These are phyloP conservation scores for Pectinophora gossypiella DNA, from an alignment of 1,140 invertebrate species.

Conservation along the genomic window DNA sequence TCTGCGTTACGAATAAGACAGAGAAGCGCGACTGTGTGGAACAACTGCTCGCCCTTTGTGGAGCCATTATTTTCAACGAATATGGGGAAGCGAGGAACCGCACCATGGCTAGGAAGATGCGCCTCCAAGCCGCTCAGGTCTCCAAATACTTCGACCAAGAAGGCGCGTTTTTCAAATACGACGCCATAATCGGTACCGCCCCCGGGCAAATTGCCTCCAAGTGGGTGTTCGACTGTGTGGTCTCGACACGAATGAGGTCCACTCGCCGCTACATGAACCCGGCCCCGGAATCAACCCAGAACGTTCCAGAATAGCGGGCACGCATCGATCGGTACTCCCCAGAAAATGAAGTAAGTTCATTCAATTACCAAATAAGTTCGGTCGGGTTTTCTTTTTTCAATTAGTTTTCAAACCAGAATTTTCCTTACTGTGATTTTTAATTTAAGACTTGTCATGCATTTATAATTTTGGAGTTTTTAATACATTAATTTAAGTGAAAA, in stretches of 20 bases:
- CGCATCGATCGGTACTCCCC: too few relatives aligned
- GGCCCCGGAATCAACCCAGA: not conserved
- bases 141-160: conserved; percentile 23
- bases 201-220: conserved; percentile 40
- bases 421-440: too few relatives aligned
- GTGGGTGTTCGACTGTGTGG: conserved; percentile 63
- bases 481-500: too few relatives aligned
- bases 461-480: too few relatives aligned
- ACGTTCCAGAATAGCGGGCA: too few relatives aligned
- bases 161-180: conserved; percentile 8
- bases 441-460: too few relatives aligned
- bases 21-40: conserved; percentile 35
- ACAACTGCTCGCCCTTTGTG: conserved; percentile 45
- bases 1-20: conserved; percentile 26
- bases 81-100: conserved; percentile 5
- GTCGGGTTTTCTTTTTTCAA: too few relatives aligned
- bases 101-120: too few relatives aligned
- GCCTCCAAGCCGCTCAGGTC: too few relatives aligned
- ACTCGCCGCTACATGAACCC: conserved; percentile 39
- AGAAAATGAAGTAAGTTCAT: too few relatives aligned
- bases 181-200: conserved; percentile 33
- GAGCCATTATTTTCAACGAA: conserved; percentile 22
- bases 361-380: too few relatives aligned
- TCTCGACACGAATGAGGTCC: conserved; percentile 45
- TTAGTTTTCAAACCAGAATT: too few relatives aligned